phyloP scores from a whole-genome alignment of 1,140 invertebrate genomes.

The Drosophila hydei region DNA sequence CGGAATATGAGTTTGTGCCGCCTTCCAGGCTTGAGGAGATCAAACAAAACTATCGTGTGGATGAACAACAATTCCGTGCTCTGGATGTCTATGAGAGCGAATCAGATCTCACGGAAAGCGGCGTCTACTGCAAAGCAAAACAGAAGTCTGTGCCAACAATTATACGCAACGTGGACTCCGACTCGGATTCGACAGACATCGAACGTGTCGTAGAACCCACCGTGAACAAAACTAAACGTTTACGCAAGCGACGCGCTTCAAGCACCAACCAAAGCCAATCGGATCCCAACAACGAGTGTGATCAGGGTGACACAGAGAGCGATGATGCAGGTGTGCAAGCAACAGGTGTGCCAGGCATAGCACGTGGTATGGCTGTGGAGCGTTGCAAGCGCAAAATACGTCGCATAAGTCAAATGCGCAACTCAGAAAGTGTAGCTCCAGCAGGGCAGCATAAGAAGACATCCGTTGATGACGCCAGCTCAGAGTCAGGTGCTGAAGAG shows the following conservation, averaged over 20 bases:
- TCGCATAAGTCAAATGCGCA: constrained; percentile 33
- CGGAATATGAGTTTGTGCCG: constrained; percentile 67
- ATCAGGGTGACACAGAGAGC: constrained; percentile 38
- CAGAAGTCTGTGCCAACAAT: constrained; percentile 52
- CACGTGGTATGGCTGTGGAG: constrained; percentile 73
- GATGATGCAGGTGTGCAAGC: constrained; percentile 47
- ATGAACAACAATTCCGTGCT: constrained; percentile 71
- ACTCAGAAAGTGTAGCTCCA: constrained; percentile 24
- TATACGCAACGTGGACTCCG: constrained; percentile 61
- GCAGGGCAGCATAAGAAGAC: constrained; percentile 4
- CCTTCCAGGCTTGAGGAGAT: constrained; percentile 59
- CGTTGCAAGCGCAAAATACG: constrained; percentile 65
- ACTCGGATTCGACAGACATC: constrained; percentile 52
- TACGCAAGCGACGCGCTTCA: constrained; percentile 72
- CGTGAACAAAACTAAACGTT: constrained; percentile 65
- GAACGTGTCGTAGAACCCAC: constrained; percentile 46
- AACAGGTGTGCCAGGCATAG: constrained; percentile 69
- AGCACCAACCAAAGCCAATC: constrained; percentile 71
- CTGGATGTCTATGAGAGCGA: constrained; percentile 81
- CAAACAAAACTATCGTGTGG: constrained; percentile 71
- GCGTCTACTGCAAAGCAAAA: constrained; percentile 71
- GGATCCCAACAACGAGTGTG: constrained; percentile 56
- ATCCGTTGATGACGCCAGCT: constrained; percentile 34
- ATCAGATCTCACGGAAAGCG: constrained; percentile 77
- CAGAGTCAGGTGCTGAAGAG: constrained; percentile 51